Evolutionary conservation across 2,797 vertebrate species (phyloP).

Genomic region (Poeciliopsis presidionis): DNA sequence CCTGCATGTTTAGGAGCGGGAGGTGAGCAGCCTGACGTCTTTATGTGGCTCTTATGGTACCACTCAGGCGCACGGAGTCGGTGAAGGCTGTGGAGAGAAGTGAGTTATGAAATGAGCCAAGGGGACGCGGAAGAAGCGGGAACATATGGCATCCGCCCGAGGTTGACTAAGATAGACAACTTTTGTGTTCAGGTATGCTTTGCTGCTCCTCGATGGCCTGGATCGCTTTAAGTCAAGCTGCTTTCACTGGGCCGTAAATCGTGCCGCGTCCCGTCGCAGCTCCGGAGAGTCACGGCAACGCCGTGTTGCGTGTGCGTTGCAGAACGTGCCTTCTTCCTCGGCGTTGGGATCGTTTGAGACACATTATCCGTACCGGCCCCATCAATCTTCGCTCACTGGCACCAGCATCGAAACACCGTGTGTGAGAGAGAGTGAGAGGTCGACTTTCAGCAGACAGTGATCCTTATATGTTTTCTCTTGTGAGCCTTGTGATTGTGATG

Average conservation of each 20-base stretch:
- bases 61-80: constrained; percentile 47
- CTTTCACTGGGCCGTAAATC: constrained; percentile 58
- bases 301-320: constrained; percentile 31
- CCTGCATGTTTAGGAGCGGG: constrained; percentile 48
- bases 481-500: background rate
- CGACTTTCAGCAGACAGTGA: constrained; percentile 30
- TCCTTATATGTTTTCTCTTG: constrained; percentile 1
- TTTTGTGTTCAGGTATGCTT: constrained; percentile 62
- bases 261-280: constrained; percentile 39
- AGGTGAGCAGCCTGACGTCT: constrained; percentile 58
- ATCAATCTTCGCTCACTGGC: constrained; percentile 35
- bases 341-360: constrained; percentile 26
- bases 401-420: constrained; percentile 42
- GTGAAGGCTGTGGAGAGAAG: constrained; percentile 41
- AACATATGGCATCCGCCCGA: constrained; percentile 62
- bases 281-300: constrained; percentile 28
- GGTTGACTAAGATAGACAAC: constrained; percentile 58
- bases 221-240: constrained; percentile 54
- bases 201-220: constrained; percentile 53
- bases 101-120: constrained; percentile 34
- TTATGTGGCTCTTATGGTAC: constrained; percentile 60
- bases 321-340: constrained; percentile 38
- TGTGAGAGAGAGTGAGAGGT: constrained; percentile 33
- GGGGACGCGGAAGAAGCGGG: constrained; percentile 22
- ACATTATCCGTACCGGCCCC: constrained; percentile 34